Percentiles rank a stretch among this genome's conserved stretches.
phyloP scores from a whole-genome alignment of 2,888 invertebrate genomes.

The Drosophila putrida region DNA sequence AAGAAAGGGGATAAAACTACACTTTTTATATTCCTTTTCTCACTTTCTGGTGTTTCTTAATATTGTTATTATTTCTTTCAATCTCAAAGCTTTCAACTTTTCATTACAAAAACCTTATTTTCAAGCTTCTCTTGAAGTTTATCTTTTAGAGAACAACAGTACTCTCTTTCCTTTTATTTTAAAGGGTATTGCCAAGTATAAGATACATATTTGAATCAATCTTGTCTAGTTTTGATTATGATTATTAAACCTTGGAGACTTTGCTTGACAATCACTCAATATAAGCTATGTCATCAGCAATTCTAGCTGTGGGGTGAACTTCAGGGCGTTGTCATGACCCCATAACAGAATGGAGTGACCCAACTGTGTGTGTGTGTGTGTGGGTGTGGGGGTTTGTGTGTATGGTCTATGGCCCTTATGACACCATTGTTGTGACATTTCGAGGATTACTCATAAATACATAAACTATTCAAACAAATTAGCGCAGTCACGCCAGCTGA shows the following conservation, averaged over 20 bases:
- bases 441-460: slow-evolving; percentile 54
- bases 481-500: slow-evolving; percentile 71
- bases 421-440: slow-evolving; percentile 72
- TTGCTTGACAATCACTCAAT: slow-evolving; percentile 24
- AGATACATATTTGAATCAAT: background rate
- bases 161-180: background rate
- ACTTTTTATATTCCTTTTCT: too few species aligned
- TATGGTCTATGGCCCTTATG: slow-evolving; percentile 45
- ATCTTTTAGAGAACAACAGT: too few species aligned
- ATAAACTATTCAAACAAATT: slow-evolving; percentile 62
- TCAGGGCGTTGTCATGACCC: slow-evolving; percentile 36
- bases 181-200: background rate
- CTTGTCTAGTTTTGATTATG: slow-evolving; percentile 13
- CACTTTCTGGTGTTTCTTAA: too few species aligned
- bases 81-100: too few species aligned
- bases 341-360: background rate
- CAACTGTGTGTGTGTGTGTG: background rate
- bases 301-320: background rate
- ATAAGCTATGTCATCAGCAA: slow-evolving; percentile 25
- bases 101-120: too few species aligned
- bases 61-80: too few species aligned
- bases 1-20: too few species aligned
- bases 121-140: too few species aligned
- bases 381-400: background rate
- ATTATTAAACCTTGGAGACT: background rate